phyloP scores from a whole-genome alignment of 2,113 vertebrate species.

The Excalfactoria chinensis region DNA sequence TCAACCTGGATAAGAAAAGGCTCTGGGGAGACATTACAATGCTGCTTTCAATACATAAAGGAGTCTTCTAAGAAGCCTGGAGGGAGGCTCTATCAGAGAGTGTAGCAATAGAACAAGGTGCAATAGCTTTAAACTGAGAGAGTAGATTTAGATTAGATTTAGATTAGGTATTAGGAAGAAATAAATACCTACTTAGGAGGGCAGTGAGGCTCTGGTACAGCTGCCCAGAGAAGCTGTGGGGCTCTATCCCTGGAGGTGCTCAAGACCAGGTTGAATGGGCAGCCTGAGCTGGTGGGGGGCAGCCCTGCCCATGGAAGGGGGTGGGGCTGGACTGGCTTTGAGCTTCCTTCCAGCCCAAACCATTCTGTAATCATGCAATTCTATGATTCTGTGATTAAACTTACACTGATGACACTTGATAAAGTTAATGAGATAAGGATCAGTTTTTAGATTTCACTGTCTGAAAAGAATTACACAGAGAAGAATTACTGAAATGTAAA shows the following conservation, averaged over 20 bases:
- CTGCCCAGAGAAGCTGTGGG: too few species aligned
- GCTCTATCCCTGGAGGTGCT: too few species aligned
- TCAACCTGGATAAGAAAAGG: neutral
- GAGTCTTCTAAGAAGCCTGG: neutral
- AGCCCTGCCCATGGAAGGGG: neutral
- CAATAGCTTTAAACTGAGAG: neutral
- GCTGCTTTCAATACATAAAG: neutral
- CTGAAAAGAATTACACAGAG: neutral
- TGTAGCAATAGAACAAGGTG: neutral
- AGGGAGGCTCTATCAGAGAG: neutral
- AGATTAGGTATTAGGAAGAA: neutral
- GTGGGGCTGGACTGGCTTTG: neutral
- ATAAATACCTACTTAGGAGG: neutral
- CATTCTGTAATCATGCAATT: too few species aligned
- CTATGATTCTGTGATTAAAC: neutral
- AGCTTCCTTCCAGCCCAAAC: neutral
- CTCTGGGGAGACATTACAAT: neutral
- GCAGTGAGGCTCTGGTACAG: neutral
- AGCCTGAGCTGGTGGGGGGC: neutral
- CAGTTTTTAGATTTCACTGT: neutral
- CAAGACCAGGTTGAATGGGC: neutral
- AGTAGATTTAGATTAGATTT: neutral
- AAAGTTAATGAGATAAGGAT: conserved; percentile 15
- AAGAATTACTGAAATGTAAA: neutral
- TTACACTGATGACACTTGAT: neutral